Evolutionary conservation across 2,113 vertebrate species (phyloP).

Genomic region (Phyllopteryx taeniolatus): DNA sequence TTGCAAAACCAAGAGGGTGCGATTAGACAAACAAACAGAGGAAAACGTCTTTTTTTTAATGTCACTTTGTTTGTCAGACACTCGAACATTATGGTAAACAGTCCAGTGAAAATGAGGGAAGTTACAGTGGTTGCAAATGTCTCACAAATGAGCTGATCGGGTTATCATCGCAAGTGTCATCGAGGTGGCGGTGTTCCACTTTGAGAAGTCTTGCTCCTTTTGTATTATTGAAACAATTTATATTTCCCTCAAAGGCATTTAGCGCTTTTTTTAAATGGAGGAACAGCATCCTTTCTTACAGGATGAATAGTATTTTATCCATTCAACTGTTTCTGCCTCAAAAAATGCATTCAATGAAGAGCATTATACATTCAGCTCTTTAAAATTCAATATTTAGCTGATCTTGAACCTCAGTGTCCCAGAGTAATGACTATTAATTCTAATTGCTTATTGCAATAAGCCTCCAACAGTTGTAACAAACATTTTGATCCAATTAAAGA

Average conservation of each 20-base stretch:
- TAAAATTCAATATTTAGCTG: slow-evolving; percentile 43
- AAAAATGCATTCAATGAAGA: slow-evolving; percentile 52
- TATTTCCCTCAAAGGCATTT: slow-evolving; percentile 48
- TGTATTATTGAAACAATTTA: slow-evolving; percentile 33
- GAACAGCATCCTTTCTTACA: slow-evolving; percentile 43
- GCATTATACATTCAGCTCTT: slow-evolving; percentile 38
- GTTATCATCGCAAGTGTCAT: background rate
- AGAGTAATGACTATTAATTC: background rate
- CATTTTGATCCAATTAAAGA: background rate
- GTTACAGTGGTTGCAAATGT: slow-evolving; percentile 10
- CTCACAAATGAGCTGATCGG: slow-evolving; percentile 11
- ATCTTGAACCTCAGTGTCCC: slow-evolving; percentile 10
- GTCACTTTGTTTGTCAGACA: slow-evolving; percentile 20
- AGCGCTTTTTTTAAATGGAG: slow-evolving; percentile 30
- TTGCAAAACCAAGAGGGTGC: slow-evolving; percentile 31
- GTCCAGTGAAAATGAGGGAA: slow-evolving; percentile 9
- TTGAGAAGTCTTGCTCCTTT: slow-evolving; percentile 45
- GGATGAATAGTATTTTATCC: slow-evolving; percentile 62
- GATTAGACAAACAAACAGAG: slow-evolving; percentile 53
- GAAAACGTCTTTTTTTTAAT: slow-evolving; percentile 31
- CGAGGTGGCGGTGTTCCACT: background rate
- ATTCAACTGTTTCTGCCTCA: slow-evolving; percentile 47
- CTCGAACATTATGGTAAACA: slow-evolving; percentile 25
- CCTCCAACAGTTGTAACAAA: slow-evolving; percentile 2
- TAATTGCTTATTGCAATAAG: background rate